These are phyloP conservation scores for Tetragnatha versicolor DNA, from an alignment of 1,140 invertebrate genomes.

Conservation along the genomic window DNA sequence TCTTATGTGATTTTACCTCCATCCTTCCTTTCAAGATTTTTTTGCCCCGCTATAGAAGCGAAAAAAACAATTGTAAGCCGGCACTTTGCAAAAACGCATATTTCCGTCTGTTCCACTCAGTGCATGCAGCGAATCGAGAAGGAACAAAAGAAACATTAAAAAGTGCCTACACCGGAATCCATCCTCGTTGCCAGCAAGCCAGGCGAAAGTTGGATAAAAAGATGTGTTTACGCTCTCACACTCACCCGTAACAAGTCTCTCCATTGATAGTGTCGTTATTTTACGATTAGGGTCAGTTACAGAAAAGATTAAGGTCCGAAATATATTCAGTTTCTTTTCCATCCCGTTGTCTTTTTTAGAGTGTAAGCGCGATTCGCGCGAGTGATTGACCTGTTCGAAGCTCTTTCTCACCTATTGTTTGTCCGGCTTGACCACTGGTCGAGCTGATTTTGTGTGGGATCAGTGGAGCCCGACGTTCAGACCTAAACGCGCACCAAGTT, in stretches of 20 bases:
- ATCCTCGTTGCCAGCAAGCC: neutral
- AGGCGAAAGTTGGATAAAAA: constrained; percentile 24
- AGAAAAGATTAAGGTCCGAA: constrained; percentile 12
- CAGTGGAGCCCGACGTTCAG: neutral
- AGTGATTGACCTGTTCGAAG: constrained; percentile 7
- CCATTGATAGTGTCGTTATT: constrained; percentile 30
- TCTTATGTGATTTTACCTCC: no score
- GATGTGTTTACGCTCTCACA: neutral
- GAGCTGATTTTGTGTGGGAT: neutral
- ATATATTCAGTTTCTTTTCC: neutral
- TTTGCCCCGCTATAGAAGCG: no score
- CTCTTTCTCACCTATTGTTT: constrained; percentile 6
- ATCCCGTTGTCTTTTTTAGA: no score
- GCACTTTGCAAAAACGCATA: no score
- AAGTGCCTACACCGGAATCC: neutral
- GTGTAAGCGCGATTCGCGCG: constrained; percentile 3
- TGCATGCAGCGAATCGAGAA: neutral
- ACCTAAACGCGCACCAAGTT: neutral
- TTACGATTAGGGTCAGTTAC: constrained; percentile 31
- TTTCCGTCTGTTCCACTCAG: neutral
- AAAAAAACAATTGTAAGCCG: no score
- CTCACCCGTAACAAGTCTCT: neutral
- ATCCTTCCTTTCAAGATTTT: no score
- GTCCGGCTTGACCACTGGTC: neutral
- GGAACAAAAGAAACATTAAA: constrained; percentile 20